Evolutionary conservation across 2,797 vertebrate species (phyloP).

Genomic region (Setipinna tenuifilis): DNA sequence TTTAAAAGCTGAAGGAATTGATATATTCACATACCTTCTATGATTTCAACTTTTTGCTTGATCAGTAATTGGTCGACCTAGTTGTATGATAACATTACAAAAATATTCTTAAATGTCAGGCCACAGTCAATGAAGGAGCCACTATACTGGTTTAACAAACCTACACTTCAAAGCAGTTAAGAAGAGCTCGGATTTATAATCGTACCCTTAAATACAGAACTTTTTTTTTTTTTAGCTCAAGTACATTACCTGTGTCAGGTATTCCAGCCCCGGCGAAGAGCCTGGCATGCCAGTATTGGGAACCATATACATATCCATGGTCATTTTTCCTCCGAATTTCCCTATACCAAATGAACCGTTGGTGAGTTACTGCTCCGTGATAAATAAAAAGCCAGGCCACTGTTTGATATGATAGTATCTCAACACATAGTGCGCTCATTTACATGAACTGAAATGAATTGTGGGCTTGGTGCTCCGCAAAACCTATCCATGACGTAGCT

Average conservation of each 20-base stretch:
- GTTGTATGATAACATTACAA: constrained; percentile 36
- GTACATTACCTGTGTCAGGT: constrained; percentile 84
- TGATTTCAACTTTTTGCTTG: constrained; percentile 89
- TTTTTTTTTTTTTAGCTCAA: background rate
- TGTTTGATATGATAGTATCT: background rate
- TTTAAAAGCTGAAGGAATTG: background rate
- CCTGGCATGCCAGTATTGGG: constrained; percentile 75
- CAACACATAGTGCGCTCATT: background rate
- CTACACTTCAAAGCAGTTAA: background rate
- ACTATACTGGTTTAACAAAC: background rate
- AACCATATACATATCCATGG: constrained; percentile 74
- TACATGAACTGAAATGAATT: background rate
- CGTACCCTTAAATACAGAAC: background rate
- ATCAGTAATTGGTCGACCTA: constrained; percentile 91
- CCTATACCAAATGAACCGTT: background rate
- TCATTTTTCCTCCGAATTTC: constrained; percentile 53
- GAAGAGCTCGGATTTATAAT: background rate
- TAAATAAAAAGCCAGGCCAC: background rate
- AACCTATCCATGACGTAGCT: background rate
- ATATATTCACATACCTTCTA: constrained; percentile 80
- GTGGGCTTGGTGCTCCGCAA: background rate
- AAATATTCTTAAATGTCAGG: constrained; percentile 24
- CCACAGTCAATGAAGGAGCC: background rate
- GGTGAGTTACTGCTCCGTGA: background rate
- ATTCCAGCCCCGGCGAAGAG: constrained; percentile 90